Evolutionary conservation across 2,113 vertebrate genomes (phyloP).

Genomic region (Paradisaea rubra): DNA sequence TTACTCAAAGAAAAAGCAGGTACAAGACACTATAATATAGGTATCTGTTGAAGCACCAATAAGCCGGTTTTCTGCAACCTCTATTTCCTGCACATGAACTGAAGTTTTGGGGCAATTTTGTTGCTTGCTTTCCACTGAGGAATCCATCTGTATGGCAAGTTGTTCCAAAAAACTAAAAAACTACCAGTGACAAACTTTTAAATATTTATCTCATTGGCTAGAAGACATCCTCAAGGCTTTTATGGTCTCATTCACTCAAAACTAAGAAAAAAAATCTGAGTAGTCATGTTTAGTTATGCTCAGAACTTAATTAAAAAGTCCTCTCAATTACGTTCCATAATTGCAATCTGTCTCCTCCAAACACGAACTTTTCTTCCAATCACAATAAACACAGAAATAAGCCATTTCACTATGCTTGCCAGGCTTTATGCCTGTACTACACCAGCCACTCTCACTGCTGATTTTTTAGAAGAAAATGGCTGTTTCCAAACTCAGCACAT

Average conservation of each 20-base stretch:
- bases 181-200: neutral
- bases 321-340: neutral
- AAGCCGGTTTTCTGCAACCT: neutral
- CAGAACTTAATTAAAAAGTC: neutral
- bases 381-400: neutral
- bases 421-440: neutral
- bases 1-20: neutral
- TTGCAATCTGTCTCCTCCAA: neutral
- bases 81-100: neutral
- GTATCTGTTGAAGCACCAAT: neutral
- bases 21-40: neutral
- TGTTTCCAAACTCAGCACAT: neutral
- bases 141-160: neutral
- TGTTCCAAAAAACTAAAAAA: neutral
- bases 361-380: neutral
- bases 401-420: neutral
- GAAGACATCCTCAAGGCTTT: neutral
- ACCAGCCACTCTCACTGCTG: neutral
- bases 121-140: neutral
- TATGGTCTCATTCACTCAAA: neutral
- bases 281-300: neutral
- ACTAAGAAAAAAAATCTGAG: neutral
- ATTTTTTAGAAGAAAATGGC: neutral
- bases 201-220: neutral
- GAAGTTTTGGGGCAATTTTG: neutral